phyloP scores from a whole-genome alignment of 2,113 vertebrate species.

The Lepus europaeus region DNA sequence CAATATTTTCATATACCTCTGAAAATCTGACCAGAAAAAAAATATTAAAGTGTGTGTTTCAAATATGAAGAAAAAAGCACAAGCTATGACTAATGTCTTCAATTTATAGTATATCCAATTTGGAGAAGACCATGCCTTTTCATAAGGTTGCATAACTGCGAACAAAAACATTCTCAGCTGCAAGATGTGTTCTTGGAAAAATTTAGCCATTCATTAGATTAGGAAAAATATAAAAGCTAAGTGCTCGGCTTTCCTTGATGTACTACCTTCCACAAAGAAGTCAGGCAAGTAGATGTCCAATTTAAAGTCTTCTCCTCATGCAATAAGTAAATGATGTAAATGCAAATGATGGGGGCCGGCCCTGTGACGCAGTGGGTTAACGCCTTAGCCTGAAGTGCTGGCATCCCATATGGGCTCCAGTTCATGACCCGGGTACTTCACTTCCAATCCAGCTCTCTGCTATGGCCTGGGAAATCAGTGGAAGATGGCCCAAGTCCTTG shows the following conservation, averaged over 20 bases:
- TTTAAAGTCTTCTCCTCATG: not conserved
- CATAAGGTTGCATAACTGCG: constrained; percentile 77
- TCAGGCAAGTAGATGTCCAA: not conserved
- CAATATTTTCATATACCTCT: constrained; percentile 62
- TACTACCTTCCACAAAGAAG: not conserved
- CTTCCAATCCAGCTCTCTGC: too few relatives aligned
- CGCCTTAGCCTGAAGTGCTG: too few relatives aligned
- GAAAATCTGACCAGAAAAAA: constrained; percentile 66
- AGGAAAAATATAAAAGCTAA: constrained; percentile 47
- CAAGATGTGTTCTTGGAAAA: constrained; percentile 60
- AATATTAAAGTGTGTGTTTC: constrained; percentile 63
- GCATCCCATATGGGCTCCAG: too few relatives aligned
- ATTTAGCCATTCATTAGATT: constrained; percentile 39
- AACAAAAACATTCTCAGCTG: constrained; percentile 72
- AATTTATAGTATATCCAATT: constrained; percentile 79
- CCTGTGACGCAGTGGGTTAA: too few relatives aligned
- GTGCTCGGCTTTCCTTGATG: constrained; percentile 47
- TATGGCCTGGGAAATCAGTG: too few relatives aligned
- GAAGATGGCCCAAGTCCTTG: too few relatives aligned
- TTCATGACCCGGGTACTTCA: too few relatives aligned
- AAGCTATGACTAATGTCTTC: constrained; percentile 77
- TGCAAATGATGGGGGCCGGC: not conserved
- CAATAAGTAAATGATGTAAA: not conserved
- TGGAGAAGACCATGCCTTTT: constrained; percentile 74
- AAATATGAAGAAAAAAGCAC: not conserved